Evolutionary conservation across 2,888 invertebrate genomes (phyloP).

Genomic region (Phortica okadai): DNA sequence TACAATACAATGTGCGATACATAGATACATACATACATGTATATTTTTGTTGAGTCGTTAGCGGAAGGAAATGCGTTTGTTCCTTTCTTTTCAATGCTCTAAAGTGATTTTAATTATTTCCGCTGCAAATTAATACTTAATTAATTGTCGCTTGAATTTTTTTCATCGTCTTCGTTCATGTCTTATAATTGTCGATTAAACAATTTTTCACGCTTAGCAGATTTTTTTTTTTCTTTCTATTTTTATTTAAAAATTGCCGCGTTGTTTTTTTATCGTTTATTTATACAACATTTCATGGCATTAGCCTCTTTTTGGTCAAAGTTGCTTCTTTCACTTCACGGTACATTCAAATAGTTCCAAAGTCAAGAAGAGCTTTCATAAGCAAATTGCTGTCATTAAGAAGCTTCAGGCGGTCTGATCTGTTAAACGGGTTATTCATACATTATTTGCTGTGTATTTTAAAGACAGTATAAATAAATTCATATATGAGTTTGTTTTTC

Average conservation of each 20-base stretch:
- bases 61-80: conserved; percentile 54
- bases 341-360: not conserved
- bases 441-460: not conserved
- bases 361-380: not conserved
- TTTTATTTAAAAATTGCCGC: not conserved
- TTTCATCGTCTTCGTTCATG: not conserved
- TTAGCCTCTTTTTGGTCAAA: not conserved
- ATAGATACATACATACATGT: not conserved
- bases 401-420: not conserved
- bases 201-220: not conserved
- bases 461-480: not conserved
- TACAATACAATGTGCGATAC: conserved; percentile 25
- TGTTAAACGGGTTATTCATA: not conserved
- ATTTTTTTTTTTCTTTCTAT: not conserved
- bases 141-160: conserved; percentile 54
- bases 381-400: not conserved
- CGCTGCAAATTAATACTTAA: conserved; percentile 63
- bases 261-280: not conserved
- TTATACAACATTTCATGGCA: not conserved
- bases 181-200: not conserved
- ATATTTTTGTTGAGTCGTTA: not conserved
- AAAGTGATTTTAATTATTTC: conserved; percentile 65
- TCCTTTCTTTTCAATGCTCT: conserved; percentile 44
- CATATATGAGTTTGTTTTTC: no score
- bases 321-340: not conserved